phyloP scores from a whole-genome alignment of 2,113 vertebrate genomes.

The Bostrychus sinensis region DNA sequence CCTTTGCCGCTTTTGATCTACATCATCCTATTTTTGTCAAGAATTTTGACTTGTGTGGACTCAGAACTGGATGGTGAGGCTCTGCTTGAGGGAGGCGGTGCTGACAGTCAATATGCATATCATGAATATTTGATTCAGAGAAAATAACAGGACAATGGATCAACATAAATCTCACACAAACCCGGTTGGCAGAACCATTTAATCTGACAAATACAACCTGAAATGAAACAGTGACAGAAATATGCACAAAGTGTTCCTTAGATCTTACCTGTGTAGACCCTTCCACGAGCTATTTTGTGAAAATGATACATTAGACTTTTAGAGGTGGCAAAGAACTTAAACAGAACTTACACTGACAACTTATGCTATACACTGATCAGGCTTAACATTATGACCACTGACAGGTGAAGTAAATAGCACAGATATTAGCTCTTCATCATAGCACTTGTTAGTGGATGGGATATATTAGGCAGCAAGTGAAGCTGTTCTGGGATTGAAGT shows the following conservation, averaged over 20 bases:
- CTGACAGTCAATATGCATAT: slow-evolving; percentile 47
- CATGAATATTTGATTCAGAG: slow-evolving; percentile 47
- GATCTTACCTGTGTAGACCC: not conserved
- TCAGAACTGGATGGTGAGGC: slow-evolving; percentile 15
- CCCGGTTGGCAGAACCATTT: slow-evolving; percentile 19
- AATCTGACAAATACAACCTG: slow-evolving; percentile 31
- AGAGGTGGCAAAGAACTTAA: too few species aligned
- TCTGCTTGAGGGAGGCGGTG: slow-evolving; percentile 16
- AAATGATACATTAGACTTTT: too few species aligned
- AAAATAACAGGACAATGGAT: slow-evolving; percentile 35
- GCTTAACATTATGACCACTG: too few species aligned
- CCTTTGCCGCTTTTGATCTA: not conserved
- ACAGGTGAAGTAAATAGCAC: too few species aligned
- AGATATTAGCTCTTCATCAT: too few species aligned
- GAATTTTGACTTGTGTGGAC: slow-evolving; percentile 4
- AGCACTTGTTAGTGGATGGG: too few species aligned
- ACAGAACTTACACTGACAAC: too few species aligned
- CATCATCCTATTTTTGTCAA: not conserved
- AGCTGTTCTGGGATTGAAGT: too few species aligned
- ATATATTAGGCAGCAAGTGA: too few species aligned
- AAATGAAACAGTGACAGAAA: slow-evolving; percentile 20
- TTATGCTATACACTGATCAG: too few species aligned
- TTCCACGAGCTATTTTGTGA: too few species aligned
- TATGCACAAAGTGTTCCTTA: slow-evolving; percentile 11
- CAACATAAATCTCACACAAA: slow-evolving; percentile 28